phyloP scores from a whole-genome alignment of 2,797 vertebrate species.

The Typhlichthys subterraneus region DNA sequence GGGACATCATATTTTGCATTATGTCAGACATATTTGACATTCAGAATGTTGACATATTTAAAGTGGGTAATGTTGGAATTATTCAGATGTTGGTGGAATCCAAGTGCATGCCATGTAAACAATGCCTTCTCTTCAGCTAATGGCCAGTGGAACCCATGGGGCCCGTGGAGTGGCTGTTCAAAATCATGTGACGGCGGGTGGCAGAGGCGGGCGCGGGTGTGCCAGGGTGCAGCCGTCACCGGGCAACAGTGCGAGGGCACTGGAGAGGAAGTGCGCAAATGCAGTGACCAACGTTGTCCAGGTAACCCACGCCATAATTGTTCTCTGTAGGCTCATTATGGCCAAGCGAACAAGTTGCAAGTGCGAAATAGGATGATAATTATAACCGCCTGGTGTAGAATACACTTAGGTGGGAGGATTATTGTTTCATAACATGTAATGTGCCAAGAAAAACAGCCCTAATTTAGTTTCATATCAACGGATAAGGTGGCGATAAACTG shows the following conservation, averaged over 20 bases:
- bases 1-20: no score
- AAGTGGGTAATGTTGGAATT: no score
- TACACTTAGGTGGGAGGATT: constrained; percentile 31
- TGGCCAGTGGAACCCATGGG: constrained; percentile 98
- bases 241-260: constrained; percentile 93
- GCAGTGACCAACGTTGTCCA: constrained; percentile 95
- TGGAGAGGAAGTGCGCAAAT: constrained; percentile 91
- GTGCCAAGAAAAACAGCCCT: constrained; percentile 31
- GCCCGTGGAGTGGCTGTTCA: constrained; percentile 96
- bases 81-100: no score
- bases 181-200: constrained; percentile 96
- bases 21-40: no score
- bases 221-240: constrained; percentile 87
- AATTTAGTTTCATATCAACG: no score
- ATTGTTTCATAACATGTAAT: constrained; percentile 33
- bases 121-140: constrained; percentile 79
- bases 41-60: no score
- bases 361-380: constrained; percentile 50
- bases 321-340: constrained; percentile 18
- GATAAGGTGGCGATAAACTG: no score
- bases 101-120: no score
- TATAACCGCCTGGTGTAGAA: constrained; percentile 33
- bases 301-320: constrained; percentile 74
- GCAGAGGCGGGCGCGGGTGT: constrained; percentile 89
- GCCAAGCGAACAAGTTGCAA: constrained; percentile 14